Conservation (phyloP, 2,888 invertebrate genomes). For the Drosophila borealis region DNA sequence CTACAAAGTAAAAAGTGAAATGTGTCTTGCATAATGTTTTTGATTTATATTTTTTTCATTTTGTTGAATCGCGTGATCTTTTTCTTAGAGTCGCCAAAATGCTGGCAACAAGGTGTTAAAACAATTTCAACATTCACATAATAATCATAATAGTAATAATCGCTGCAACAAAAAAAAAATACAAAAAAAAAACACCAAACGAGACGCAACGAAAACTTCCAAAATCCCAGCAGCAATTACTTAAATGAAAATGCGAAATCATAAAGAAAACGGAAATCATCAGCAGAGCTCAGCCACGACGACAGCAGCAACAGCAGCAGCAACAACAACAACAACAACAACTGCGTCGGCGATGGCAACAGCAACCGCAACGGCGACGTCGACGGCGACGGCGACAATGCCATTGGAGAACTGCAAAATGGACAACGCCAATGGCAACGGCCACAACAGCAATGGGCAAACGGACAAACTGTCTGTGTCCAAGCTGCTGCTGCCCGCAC, state of each 20-base stretch:
- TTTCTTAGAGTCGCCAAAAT: conserved; percentile 57
- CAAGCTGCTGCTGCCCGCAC: conserved; percentile 54
- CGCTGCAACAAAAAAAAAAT: conserved; percentile 24
- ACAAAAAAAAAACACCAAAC: conserved; percentile 15
- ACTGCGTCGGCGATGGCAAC: conserved; percentile 27
- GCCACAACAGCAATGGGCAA: conserved; percentile 49
- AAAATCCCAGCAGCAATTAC: conserved; percentile 54
- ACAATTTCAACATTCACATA: conserved; percentile 58
- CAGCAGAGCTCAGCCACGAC: conserved; percentile 63
- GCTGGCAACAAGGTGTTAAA: conserved; percentile 63
- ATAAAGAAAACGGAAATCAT: conserved; percentile 77
- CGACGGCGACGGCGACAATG: conserved; percentile 40
- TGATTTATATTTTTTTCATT: conserved; percentile 13
- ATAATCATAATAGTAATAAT: conserved; percentile 48
- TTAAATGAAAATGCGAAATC: conserved; percentile 79
- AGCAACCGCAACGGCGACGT: conserved; percentile 26
- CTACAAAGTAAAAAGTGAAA: conserved; percentile 39
- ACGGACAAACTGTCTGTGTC: conserved; percentile 50
- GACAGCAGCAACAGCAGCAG: conserved; percentile 38
- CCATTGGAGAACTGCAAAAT: conserved; percentile 52
- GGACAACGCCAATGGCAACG: conserved; percentile 46
- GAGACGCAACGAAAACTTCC: conserved; percentile 35
- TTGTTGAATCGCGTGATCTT: conserved; percentile 35
- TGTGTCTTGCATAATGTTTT: conserved; percentile 51
- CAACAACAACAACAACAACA: conserved; percentile 35